Percentiles rank a stretch among this genome's conserved stretches.
phyloP scores from a whole-genome alignment of 2,797 vertebrate species.

The Anniella stebbinsi region DNA sequence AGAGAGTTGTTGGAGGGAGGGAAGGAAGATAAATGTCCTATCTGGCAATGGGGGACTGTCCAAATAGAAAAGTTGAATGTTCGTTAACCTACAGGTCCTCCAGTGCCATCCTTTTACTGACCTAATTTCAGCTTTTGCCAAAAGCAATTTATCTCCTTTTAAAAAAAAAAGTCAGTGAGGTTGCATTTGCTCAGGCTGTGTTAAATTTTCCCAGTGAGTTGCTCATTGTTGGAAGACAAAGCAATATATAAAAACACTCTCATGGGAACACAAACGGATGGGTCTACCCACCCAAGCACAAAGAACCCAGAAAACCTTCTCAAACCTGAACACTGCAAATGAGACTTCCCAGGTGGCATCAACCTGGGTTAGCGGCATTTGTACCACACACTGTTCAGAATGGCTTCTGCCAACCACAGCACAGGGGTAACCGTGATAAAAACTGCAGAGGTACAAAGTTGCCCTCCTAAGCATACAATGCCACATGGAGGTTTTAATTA shows the following conservation, averaged over 20 bases:
- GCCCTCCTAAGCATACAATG: not conserved
- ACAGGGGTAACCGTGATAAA: not conserved
- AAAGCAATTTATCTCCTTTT: not conserved
- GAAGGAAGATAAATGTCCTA: not conserved
- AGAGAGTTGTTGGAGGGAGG: not conserved
- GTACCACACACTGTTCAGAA: not conserved
- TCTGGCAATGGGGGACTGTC: not conserved
- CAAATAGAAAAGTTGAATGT: not conserved
- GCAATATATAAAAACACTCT: constrained; percentile 12
- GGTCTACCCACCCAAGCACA: constrained; percentile 25
- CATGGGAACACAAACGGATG: not conserved
- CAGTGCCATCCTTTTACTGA: not conserved
- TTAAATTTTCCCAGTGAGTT: not conserved
- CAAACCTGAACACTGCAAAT: not conserved
- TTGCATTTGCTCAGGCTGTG: constrained; percentile 5
- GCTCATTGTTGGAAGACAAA: constrained; percentile 2
- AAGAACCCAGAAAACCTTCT: not conserved
- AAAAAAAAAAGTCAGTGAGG: not conserved
- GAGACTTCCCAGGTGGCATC: not conserved
- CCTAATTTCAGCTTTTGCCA: not conserved
- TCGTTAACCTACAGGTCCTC: not conserved
- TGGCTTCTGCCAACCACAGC: not conserved
- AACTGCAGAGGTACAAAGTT: not conserved
- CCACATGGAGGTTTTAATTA: constrained; percentile 16
- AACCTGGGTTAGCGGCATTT: not conserved